These are phyloP conservation scores for Pandion haliaetus DNA, from an alignment of 2,113 vertebrate species.

Conservation along the genomic window DNA sequence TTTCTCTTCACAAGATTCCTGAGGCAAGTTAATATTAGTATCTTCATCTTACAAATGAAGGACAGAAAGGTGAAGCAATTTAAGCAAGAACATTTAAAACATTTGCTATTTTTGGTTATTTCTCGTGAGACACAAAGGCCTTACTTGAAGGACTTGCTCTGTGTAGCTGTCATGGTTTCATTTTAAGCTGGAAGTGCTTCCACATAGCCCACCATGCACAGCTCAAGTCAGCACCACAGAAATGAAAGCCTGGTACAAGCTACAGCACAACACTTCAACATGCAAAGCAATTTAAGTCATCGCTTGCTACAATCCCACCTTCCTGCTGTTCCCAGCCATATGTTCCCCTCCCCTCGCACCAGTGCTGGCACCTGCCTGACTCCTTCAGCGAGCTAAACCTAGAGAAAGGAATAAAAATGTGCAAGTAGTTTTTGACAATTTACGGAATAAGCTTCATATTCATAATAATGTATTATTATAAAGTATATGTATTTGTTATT, in stretches of 20 bases:
- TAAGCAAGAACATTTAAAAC: not conserved
- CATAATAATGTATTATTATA: not conserved
- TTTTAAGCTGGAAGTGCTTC: not conserved
- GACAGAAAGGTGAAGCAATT: not conserved
- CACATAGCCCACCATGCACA: not conserved
- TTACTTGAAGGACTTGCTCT: not conserved
- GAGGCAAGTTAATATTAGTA: not conserved
- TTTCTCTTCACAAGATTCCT: not conserved
- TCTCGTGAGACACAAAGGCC: not conserved
- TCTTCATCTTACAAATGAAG: not conserved
- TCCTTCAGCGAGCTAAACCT: not conserved
- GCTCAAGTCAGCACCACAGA: not conserved
- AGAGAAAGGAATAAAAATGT: not conserved
- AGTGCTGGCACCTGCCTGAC: not conserved
- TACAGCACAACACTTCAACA: not conserved
- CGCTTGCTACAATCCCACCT: not conserved
- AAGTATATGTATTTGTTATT: not conserved
- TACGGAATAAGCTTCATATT: not conserved
- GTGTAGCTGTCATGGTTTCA: not conserved
- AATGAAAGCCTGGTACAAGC: not conserved
- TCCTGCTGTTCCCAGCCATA: slow-evolving; percentile 13
- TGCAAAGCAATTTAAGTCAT: not conserved
- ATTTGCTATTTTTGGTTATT: not conserved
- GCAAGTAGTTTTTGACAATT: not conserved
- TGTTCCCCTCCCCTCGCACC: not conserved